Evolutionary conservation across 2,113 vertebrate species (phyloP), one percentile per base, ranked within the genome.

Genomic region (Microcebus tavaratra): DNA sequence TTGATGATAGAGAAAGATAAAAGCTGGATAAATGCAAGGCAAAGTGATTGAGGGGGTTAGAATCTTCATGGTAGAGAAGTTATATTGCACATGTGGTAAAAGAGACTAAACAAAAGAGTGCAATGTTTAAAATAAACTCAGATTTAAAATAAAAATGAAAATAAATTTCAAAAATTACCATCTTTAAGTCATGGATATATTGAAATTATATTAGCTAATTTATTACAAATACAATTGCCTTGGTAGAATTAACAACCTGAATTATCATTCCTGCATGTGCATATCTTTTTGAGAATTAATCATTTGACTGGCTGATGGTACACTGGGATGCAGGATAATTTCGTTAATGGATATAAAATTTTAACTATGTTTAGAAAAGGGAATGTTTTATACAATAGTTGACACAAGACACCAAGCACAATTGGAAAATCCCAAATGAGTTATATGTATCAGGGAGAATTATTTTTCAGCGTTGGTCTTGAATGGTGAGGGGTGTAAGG

Each of bases 11-110:
- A 65, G 15, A 93, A 94, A 96, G 83, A 13, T 1, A 65, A 91
- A 92, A 36, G 50, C 73, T 96, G 36, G 59, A 91, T 89, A 89
- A 96, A 94, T 94, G 57, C 59, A 96, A 97, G 75, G 31, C 53
- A 85, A 90, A 93, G 8, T 67, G n/a, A 93, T 81, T 21, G 84
- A 50, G n/a, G n/a, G 55, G 53, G 31, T 91, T 61, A 88, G n/a
- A 76, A 72, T 95, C 0, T 6, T 96, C 48, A 55, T 95, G 36
- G 67, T 6, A 70, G 53, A 85, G 12, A 80, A 88, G 80, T 94
- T 97, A 72, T 31, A 53, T 87, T 12, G 2, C n/a, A 36, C 11
- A 59, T n/a, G 18, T 72, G 68, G 65, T 83, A n/a, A 95, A 90
- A 88, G 42, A 94, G 39, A 34, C 45, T 93, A 86, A 45, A 86